Evolutionary conservation across 1,140 invertebrate genomes (phyloP), one percentile per base, ranked within the genome.

Genomic region (Drosophila lacertosa): DNA sequence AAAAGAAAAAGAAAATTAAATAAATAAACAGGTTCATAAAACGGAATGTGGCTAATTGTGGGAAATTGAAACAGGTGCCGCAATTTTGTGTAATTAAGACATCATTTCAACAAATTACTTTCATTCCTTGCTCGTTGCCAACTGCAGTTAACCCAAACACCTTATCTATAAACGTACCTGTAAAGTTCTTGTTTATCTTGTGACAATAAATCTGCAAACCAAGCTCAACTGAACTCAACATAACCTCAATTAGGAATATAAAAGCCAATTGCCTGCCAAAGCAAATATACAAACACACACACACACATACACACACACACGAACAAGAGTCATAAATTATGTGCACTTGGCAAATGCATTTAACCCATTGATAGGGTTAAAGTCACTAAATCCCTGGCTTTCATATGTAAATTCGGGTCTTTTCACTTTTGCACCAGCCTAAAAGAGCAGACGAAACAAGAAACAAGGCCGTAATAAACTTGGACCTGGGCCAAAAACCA

Each of bases 361-460:
- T 82, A 78, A 70, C 70, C 71, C 70, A 47, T 74, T 50, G 40
- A 44, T 44, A 7, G 51, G 22, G 33, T 35, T 22, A 44, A 66
- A 42, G 51, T 62, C 35, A 18, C 40, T 33, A 20, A 20, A 39
- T 51, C 10, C 26, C 22, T 15, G 48, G 24, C 57, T 67, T 65
- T 67, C 62, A 58, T 44, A 73, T 79, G 75, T 58, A 83, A 83
- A 83, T 83, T 65, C 47, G 22, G 48, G 32, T 72, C 60, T 78
- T 74, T 74, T 73, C 78, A 72, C 72, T 75, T 72, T 64, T 48
- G 57, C 62, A 33, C 45, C 45, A 7, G 24, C 24, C 24, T 29
- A 9, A 29, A 9, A 29, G 26, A 7, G 6, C 6, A 35, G 22
- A 40, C 53, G 48, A 37, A 39, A 32, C 15, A 2, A 9, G 15